Evolutionary conservation across 64 coral and sea anemone species (phyloP).

Genomic region (Montipora foliosa): DNA sequence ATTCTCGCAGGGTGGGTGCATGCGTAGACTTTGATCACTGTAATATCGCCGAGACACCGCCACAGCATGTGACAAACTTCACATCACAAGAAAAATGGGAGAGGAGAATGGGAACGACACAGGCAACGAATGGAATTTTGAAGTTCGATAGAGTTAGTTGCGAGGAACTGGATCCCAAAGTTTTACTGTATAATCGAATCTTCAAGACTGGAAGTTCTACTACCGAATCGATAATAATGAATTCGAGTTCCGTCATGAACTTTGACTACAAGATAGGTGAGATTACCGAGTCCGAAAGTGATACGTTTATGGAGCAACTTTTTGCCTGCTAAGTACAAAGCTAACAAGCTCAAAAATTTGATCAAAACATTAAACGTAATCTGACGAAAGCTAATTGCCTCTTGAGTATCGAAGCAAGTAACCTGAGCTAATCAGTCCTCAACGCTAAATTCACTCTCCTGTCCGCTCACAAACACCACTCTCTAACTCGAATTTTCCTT

Average conservation of each 20-base stretch:
- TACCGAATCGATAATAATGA: constrained; percentile 64
- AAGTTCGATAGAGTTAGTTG: constrained; percentile 65
- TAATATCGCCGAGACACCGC: not conserved
- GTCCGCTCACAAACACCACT: too few species aligned
- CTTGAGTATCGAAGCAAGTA: not conserved
- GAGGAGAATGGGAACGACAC: not conserved
- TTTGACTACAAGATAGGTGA: constrained; percentile 79
- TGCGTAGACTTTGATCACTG: constrained; percentile 14
- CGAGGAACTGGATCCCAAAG: constrained; percentile 67
- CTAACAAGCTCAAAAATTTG: not conserved
- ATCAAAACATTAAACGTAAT: not conserved
- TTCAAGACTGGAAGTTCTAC: constrained; percentile 97
- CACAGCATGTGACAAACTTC: not conserved
- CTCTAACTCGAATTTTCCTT: too few species aligned
- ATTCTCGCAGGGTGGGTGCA: not conserved
- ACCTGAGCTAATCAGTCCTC: not conserved
- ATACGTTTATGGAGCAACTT: not conserved
- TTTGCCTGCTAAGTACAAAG: not conserved
- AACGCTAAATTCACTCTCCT: too few species aligned
- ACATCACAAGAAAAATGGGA: not conserved
- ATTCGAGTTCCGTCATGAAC: constrained; percentile 44
- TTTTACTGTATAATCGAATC: constrained; percentile 90
- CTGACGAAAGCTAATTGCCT: too few species aligned
- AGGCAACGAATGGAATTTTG: constrained; percentile 61
- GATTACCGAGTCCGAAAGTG: not conserved